Base-by-base conservation (phyloP, 2,888 invertebrate genomes). In the Sinhomidia bicolor region DNA sequence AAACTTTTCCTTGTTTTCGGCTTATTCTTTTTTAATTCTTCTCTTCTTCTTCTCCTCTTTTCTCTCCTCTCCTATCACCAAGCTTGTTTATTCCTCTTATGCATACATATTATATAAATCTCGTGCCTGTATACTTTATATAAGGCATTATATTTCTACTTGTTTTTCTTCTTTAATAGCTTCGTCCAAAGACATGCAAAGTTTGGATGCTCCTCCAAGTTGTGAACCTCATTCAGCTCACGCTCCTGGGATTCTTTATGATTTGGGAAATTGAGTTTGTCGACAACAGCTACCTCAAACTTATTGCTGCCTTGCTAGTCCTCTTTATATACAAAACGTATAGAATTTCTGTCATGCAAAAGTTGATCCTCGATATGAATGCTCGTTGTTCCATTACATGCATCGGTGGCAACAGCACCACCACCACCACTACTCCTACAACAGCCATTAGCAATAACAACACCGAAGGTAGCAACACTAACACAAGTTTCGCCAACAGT, bases 211-310 rank as follows among this genome's bases (percentile, higher is more conserved):
- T 80, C 41, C 68, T 90, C 7, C 90, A 90, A 90, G 85, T 90
- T 20, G 81, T 14, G 5, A 90, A 90, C 88, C 85, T 90, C 60
- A 78, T 88, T 82, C 82, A 71, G 26, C 85, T 90, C 76, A 90
- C 90, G 76, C 47, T 88, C 47, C 36, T 90, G 65, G 90, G 90
- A 78, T 88, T 90, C 84, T 78, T 65, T 78, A 90, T 90, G 88
- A 82, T 88, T 83, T 90, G 90, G 90, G 80, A 84, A 78, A 85
- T 87, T 82, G 88, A 90, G 81, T 85, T 88, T 88, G 80, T 57
- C 29, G 85, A 78, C 74, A 85, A 88, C 85, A 88, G 84, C 79
- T 84, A 81, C 57, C 85, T 90, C 32, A 84, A 88, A 47, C 88
- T 90, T 54, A 88, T 82, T 60, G 74, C 68, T 80, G 90, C 90